phyloP scores from a whole-genome alignment of 2,888 invertebrate species.

The Pilophorus perplexus region DNA sequence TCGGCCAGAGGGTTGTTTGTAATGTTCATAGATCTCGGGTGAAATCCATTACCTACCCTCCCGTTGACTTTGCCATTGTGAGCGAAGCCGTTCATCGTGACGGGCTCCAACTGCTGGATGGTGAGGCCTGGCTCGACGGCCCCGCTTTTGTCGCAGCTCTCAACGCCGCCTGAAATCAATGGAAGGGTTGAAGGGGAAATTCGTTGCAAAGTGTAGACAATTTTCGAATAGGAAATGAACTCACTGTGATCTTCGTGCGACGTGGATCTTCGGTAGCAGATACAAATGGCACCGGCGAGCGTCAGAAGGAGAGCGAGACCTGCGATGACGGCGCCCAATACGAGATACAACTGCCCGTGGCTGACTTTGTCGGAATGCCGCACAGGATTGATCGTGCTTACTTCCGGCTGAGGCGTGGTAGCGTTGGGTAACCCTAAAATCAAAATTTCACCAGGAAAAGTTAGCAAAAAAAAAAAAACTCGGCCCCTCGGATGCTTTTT shows the following conservation, averaged over 20 bases:
- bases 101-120: slow-evolving; percentile 49
- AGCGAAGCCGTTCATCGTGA: slow-evolving; percentile 50
- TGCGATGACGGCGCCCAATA: slow-evolving; percentile 59
- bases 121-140: slow-evolving; percentile 50
- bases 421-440: slow-evolving; percentile 45
- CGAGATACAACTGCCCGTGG: slow-evolving; percentile 56
- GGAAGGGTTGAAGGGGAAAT: too few relatives aligned
- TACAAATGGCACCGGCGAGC: slow-evolving; percentile 48
- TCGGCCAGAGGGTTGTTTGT: slow-evolving; percentile 73
- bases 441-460: too few relatives aligned
- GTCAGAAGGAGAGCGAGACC: slow-evolving; percentile 55
- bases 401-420: slow-evolving; percentile 44
- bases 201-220: too few relatives aligned
- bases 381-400: slow-evolving; percentile 20
- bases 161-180: slow-evolving; percentile 51
- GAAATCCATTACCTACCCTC: slow-evolving; percentile 55
- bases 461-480: too few relatives aligned
- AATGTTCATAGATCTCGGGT: slow-evolving; percentile 62
- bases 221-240: not conserved
- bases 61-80: slow-evolving; percentile 51
- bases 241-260: slow-evolving; percentile 44
- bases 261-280: slow-evolving; percentile 48
- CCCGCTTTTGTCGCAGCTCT: slow-evolving; percentile 54
- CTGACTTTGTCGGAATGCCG: slow-evolving; percentile 42
- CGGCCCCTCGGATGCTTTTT: too few relatives aligned